Evolutionary conservation across 2,888 invertebrate species (phyloP), one percentile per base, ranked within the genome.

Genomic region (Spodoptera littoralis): DNA sequence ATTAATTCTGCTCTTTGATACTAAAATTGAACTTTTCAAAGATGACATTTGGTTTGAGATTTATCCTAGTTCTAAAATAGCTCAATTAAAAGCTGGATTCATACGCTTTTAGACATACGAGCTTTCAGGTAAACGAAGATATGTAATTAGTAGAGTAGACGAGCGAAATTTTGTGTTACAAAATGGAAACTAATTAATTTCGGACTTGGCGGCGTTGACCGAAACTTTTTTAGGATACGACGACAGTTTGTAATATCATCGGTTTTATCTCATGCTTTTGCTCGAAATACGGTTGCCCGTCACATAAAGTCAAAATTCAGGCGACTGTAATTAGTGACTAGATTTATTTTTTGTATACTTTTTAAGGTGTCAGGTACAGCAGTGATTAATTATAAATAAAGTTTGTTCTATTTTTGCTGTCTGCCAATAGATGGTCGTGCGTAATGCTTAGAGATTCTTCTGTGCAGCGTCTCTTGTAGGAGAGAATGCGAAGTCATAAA

Each of bases 11-110:
- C 18, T 49, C 48, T 43, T 36, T 51, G 24, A 51, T 45, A 22
- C 11, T 30, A 51, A 68, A 55, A 30, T 30, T n/a, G 11, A 55
- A 55, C 18, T 73, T 55, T 52, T 42, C 11, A 52, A 52, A 36
- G 47, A n/a, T 73, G 48, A 52, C 60, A 52, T 60, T 73, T 52
- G 22, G 42, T 22, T 3, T 36, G 9, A 51, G 45, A 55, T 73
- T 73, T 60, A 45, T 43, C 45, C 47, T 36, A 56, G 58, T 54
- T 57, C 56, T 56, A 51, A 66, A 70, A 78, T 75, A 69, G 60
- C 66, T 75, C 56, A 75, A 77, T 63, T 63, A 70, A 57, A 58
- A 60, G 45, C 74, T 77, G 51, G 47, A 30, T 56, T 53, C 30
- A 67, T 47, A 59, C 36, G 36, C 8, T 36, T 36, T 36, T 36